A percentile compares a stretch with the other conserved stretches of the same genome.
phyloP scores from a whole-genome alignment of 2,113 vertebrate species.

The Salvator merianae region DNA sequence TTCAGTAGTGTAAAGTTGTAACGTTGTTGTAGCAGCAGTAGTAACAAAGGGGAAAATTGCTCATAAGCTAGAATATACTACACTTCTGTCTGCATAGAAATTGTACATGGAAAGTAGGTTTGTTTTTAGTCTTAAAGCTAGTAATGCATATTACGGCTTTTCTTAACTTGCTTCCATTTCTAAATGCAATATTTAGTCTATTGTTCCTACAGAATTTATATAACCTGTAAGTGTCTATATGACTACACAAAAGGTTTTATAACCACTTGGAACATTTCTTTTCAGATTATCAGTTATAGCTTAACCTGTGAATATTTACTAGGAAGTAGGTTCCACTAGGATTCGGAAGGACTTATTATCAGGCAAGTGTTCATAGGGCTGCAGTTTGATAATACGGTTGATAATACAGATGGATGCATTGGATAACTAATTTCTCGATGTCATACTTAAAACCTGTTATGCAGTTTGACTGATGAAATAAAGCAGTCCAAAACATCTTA shows the following conservation, averaged over 20 bases:
- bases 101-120: conserved; percentile 40
- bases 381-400: not conserved
- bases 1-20: conserved; percentile 64
- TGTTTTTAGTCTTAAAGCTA: conserved; percentile 50
- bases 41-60: conserved; percentile 13
- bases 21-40: conserved; percentile 64
- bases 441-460: not conserved
- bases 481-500: not conserved
- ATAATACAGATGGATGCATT: not conserved
- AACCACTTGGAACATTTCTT: not conserved
- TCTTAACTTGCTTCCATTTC: not conserved
- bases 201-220: too few relatives aligned
- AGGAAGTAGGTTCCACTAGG: not conserved
- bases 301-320: not conserved
- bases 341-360: not conserved
- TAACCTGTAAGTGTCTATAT: too few relatives aligned
- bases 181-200: not conserved
- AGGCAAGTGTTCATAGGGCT: not conserved
- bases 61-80: conserved; percentile 37
- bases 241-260: too few relatives aligned
- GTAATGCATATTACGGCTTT: conserved; percentile 38
- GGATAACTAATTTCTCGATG: not conserved
- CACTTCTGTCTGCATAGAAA: conserved; percentile 51
- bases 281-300: not conserved
- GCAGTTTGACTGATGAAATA: not conserved